Conservation (phyloP, 2,888 invertebrate genomes). For the Dromius quadrimaculatus region DNA sequence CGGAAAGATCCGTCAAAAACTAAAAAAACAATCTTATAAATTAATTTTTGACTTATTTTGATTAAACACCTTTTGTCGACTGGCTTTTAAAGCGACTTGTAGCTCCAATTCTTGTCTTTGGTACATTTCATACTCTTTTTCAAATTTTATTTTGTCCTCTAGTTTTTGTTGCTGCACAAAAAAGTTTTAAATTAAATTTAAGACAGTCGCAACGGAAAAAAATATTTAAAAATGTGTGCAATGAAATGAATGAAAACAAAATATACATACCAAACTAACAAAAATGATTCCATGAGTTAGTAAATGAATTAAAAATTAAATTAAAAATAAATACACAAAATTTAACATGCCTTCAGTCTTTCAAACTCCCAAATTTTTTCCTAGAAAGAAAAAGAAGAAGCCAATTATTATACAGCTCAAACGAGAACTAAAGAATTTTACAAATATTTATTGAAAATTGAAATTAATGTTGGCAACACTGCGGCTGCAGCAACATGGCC, state of each 20-base stretch:
- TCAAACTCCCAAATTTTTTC: slow-evolving; percentile 72
- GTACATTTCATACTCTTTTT: slow-evolving; percentile 74
- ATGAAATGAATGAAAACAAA: slow-evolving; percentile 45
- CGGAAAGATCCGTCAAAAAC: slow-evolving; percentile 70
- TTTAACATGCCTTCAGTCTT: slow-evolving; percentile 73
- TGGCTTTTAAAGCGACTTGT: slow-evolving; percentile 73
- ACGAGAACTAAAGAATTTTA: slow-evolving; percentile 21
- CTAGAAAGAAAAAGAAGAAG: slow-evolving; percentile 68
- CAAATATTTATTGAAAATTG: too few species aligned
- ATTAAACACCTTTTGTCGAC: slow-evolving; percentile 70
- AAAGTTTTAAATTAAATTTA: too few species aligned
- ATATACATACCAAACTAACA: slow-evolving; percentile 42
- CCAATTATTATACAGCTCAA: slow-evolving; percentile 48
- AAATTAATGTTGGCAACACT: too few species aligned
- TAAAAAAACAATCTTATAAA: slow-evolving; percentile 58
- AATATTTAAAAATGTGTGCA: slow-evolving; percentile 34
- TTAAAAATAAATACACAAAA: slow-evolving; percentile 62
- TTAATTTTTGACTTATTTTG: not conserved
- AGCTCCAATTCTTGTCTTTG: slow-evolving; percentile 75
- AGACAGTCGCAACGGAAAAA: slow-evolving; percentile 8
- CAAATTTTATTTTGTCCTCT: slow-evolving; percentile 70
- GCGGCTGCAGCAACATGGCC: too few species aligned
- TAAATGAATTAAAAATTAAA: slow-evolving; percentile 55
- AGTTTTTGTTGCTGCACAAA: slow-evolving; percentile 68
- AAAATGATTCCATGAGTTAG: slow-evolving; percentile 39